Conservation (phyloP, 2,888 invertebrate genomes). For the Plebejus argus region DNA sequence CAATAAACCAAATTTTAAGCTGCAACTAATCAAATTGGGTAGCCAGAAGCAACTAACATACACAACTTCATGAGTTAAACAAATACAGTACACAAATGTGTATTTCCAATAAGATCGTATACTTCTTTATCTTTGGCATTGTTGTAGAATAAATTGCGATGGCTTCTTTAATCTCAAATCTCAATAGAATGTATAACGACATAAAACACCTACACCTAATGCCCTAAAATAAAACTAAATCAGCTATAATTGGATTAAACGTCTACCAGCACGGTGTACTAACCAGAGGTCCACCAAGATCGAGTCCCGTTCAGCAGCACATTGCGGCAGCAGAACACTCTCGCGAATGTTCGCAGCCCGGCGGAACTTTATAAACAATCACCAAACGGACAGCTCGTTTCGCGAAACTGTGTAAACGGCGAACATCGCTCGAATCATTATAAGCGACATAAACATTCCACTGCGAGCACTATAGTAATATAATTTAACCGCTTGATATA, state of each 20-base stretch:
- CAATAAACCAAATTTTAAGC: background rate
- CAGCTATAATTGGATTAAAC: conserved; percentile 21
- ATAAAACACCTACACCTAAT: background rate
- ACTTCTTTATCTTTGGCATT: background rate
- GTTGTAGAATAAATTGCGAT: background rate
- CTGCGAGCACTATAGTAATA: conserved; percentile 41
- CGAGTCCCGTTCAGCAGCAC: conserved; percentile 42
- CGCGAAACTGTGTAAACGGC: conserved; percentile 35
- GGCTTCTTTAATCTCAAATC: too few relatives aligned
- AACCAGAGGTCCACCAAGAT: conserved; percentile 44
- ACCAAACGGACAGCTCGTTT: conserved; percentile 38
- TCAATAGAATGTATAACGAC: background rate
- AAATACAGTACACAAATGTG: background rate
- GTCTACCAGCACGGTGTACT: conserved; percentile 34
- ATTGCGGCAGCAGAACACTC: conserved; percentile 31
- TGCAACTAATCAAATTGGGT: background rate
- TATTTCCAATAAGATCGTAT: background rate
- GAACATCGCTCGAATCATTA: conserved; percentile 35
- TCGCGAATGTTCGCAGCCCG: conserved; percentile 39
- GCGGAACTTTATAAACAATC: conserved; percentile 42
- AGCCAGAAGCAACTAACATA: too few relatives aligned
- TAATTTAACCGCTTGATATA: conserved; percentile 38
- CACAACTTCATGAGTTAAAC: background rate
- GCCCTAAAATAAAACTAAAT: background rate
- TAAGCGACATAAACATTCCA: conserved; percentile 42